phyloP scores from a whole-genome alignment of 2,888 invertebrate genomes.

The Stictocephala bisonia region DNA sequence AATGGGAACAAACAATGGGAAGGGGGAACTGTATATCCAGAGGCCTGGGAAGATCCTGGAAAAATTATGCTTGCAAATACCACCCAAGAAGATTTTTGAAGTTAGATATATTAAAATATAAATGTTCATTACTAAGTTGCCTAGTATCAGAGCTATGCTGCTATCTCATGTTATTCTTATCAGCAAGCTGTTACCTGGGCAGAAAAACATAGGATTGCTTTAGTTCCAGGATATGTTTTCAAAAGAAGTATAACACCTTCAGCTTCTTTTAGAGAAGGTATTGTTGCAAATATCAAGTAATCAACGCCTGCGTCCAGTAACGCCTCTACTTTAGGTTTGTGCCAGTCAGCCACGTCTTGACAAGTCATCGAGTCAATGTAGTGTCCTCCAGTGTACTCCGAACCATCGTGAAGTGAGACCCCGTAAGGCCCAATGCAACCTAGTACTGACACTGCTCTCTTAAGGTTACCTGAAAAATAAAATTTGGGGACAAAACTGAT shows the following conservation, averaged over 20 bases:
- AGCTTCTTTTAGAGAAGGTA: conserved; percentile 87
- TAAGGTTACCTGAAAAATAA: neutral
- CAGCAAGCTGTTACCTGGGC: conserved; percentile 83
- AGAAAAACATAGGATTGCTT: conserved; percentile 90
- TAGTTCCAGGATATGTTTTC: conserved; percentile 79
- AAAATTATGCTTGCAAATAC: no score
- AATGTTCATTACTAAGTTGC: no score
- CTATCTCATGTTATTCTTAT: neutral
- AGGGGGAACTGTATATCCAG: no score
- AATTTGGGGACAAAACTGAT: no score
- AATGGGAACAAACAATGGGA: no score
- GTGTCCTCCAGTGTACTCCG: conserved; percentile 89
- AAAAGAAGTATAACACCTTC: conserved; percentile 83
- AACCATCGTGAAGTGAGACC: conserved; percentile 88
- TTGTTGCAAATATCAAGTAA: conserved; percentile 90
- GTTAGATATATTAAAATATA: no score
- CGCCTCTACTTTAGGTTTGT: conserved; percentile 82
- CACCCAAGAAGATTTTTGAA: no score
- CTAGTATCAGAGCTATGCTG: no score
- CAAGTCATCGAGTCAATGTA: conserved; percentile 76
- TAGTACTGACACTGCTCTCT: neutral
- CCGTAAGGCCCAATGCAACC: conserved; percentile 78
- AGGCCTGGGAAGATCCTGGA: no score
- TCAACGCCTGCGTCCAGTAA: conserved; percentile 86
- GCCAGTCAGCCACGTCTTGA: conserved; percentile 82